phyloP scores from a whole-genome alignment of 2,113 vertebrate species.

The Clarias batrachus region DNA sequence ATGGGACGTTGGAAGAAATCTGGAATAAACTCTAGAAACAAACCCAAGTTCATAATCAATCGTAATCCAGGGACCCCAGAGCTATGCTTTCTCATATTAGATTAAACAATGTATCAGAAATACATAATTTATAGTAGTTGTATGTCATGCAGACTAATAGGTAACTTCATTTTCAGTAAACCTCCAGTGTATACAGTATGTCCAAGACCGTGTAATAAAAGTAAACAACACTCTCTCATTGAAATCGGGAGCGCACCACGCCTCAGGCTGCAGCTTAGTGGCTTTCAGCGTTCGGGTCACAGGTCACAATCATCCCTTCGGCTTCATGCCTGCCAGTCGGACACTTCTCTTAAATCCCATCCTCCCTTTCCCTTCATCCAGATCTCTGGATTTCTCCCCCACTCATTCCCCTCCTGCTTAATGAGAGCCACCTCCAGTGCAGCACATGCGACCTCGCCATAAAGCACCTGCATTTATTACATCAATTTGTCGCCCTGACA shows the following conservation, averaged over 20 bases:
- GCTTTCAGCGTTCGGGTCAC: constrained; percentile 45
- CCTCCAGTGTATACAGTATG: not conserved
- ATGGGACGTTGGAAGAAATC: not conserved
- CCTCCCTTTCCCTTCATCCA: not conserved
- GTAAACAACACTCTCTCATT: not conserved
- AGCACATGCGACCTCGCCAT: constrained; percentile 62
- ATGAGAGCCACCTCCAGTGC: constrained; percentile 51
- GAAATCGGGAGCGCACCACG: constrained; percentile 16
- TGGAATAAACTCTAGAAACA: not conserved
- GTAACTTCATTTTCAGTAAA: not conserved
- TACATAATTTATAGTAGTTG: not conserved
- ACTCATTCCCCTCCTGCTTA: constrained; percentile 31
- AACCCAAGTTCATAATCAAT: not conserved
- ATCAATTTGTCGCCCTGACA: constrained; percentile 56
- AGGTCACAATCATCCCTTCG: constrained; percentile 43
- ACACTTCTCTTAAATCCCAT: not conserved
- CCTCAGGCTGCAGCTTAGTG: constrained; percentile 35
- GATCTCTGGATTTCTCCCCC: constrained; percentile 5
- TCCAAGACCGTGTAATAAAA: not conserved
- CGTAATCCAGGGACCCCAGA: not conserved
- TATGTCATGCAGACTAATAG: not conserved
- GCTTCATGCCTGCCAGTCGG: constrained; percentile 32
- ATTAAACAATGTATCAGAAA: not conserved
- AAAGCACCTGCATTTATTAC: constrained; percentile 61
- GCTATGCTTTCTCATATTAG: not conserved